These are phyloP conservation scores for Drosophila peninsularis DNA, from an alignment of 2,888 invertebrate species.

Conservation along the genomic window DNA sequence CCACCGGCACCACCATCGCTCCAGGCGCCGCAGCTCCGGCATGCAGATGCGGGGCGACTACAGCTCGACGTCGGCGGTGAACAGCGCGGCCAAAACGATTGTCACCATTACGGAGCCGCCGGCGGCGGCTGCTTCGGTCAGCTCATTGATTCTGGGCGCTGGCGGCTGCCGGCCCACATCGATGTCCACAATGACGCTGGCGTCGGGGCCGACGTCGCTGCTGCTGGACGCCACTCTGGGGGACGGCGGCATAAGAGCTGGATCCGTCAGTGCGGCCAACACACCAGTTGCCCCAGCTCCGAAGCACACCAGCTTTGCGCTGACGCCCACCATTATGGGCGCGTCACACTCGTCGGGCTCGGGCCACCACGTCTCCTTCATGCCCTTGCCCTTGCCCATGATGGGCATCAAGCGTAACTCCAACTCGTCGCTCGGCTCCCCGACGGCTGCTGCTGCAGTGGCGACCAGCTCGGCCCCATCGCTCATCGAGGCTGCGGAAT, in stretches of 20 bases:
- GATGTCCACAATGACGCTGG: conserved; percentile 72
- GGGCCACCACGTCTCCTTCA: conserved; percentile 79
- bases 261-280: conserved; percentile 67
- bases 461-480: conserved; percentile 71
- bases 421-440: conserved; percentile 52
- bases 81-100: conserved; percentile 73
- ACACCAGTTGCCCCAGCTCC: conserved; percentile 62
- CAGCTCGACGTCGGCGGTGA: conserved; percentile 64
- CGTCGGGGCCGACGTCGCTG: conserved; percentile 71
- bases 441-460: conserved; percentile 32
- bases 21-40: conserved; percentile 81
- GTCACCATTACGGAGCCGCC: conserved; percentile 77
- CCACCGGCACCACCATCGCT: conserved; percentile 83
- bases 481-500: conserved; percentile 48
- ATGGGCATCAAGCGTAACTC: conserved; percentile 58
- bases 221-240: conserved; percentile 56
- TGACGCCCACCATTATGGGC: conserved; percentile 79
- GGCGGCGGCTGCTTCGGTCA: conserved; percentile 61
- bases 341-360: conserved; percentile 58
- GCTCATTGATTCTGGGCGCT: conserved; percentile 52
- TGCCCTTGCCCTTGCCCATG: conserved; percentile 57
- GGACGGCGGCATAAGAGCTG: conserved; percentile 34
- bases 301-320: conserved; percentile 83
- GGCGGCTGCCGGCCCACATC: conserved; percentile 54
- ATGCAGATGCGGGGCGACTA: conserved; percentile 70